Percentiles rank a stretch among this genome's conserved stretches.
Evolutionary conservation across 2,113 vertebrate genomes (phyloP).

Genomic region (Mobula birostris): DNA sequence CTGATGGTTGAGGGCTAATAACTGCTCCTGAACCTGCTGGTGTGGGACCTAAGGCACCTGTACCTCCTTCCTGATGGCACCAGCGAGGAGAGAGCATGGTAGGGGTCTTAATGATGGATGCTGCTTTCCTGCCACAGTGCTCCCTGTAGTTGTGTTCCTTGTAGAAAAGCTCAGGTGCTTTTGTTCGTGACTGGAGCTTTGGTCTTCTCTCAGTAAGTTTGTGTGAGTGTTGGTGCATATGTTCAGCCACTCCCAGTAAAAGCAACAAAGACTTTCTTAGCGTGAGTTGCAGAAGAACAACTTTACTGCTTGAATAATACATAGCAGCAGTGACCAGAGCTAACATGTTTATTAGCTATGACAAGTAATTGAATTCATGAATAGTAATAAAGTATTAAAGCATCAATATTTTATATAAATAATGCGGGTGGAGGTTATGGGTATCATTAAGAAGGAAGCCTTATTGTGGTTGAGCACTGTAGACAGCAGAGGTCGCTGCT

Average conservation of each 20-base stretch:
- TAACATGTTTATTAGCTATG: slow-evolving; percentile 27
- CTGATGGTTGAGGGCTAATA: no score
- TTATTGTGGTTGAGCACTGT: not conserved
- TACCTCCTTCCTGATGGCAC: no score
- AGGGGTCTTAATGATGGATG: no score
- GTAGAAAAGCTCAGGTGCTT: no score
- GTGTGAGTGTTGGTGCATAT: not conserved
- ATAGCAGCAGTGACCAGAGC: not conserved
- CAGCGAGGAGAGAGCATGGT: no score
- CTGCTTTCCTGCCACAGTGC: no score
- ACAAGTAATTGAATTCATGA: slow-evolving; percentile 23
- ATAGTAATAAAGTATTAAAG: not conserved
- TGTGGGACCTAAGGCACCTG: no score
- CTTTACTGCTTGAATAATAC: not conserved
- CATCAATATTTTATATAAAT: slow-evolving; percentile 1
- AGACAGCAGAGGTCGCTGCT: not conserved
- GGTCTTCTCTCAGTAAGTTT: no score
- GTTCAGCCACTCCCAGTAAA: not conserved
- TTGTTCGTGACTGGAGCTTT: not conserved
- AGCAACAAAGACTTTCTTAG: not conserved
- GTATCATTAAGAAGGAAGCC: not conserved
- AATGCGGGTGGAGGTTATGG: not conserved
- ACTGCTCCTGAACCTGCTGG: no score
- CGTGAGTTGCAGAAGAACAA: not conserved
- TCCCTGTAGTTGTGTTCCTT: no score